Evolutionary conservation across 2,888 invertebrate genomes (phyloP), one percentile per base, ranked within the genome.

Genomic region (Xestobium rufovillosum): DNA sequence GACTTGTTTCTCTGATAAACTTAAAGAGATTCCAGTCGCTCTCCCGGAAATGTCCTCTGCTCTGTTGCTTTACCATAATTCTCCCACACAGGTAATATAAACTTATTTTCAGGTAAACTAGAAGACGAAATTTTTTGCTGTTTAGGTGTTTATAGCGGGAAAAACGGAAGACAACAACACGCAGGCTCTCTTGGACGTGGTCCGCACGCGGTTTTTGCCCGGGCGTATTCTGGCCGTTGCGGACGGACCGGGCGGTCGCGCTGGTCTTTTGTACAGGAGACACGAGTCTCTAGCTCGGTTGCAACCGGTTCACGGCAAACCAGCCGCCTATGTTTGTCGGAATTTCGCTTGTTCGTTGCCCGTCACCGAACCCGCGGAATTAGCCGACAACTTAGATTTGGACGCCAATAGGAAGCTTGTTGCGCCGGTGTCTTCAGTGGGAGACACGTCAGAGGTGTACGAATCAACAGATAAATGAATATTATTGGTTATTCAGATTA

Each of bases 311-410:
- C 71, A 75, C 14, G 79, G 76, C 14, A 73, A 71, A 35, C 76
- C 84, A 1, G 76, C 81, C 0, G 86, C 81, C 13, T 86, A 81
- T 60, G 82, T 87, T n/a, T 88, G 88, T 58, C 72, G 80, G 3
- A 78, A 83, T 50, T 80, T 76, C 59, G 70, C 80, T 2, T 88
- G 87, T 61, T 78, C 80, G 3, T 65, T 85, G 35, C 87, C 87
- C 2, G 80, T 85, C 30, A 79, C 78, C 0, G 75, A 77, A 34
- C 74, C 78, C 0, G 70, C 73, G 10, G 75, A 79, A 36, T 68
- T 85, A 6, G 74, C 72, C 39, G 65, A 63, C 12, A 62, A 79
- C 12, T 65, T 84, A 6, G 76, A 56, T 33, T 31, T 33, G 1
- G 23, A 16, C 4, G 17, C 14, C 6, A 14, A 31, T 4, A 9